These are phyloP conservation scores for Alsophila aescularia DNA, from an alignment of 2,888 invertebrate genomes.

Conservation along the genomic window DNA sequence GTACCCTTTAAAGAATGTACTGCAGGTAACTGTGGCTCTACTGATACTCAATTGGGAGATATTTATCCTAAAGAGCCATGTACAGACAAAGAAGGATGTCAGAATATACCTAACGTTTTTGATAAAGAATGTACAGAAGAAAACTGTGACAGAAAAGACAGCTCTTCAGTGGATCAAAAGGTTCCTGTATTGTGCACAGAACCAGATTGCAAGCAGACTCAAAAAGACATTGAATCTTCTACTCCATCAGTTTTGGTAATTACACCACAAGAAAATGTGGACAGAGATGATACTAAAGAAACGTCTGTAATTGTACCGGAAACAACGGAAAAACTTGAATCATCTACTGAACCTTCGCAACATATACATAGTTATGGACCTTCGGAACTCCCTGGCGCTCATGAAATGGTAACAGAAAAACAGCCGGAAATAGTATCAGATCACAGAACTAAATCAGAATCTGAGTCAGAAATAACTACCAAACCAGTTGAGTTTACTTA, in stretches of 20 bases:
- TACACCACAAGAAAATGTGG: constrained; percentile 1
- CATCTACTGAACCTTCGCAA: constrained; percentile 30
- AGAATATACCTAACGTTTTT: constrained; percentile 37
- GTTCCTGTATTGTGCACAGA: constrained; percentile 50
- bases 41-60: constrained; percentile 1
- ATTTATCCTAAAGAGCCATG: constrained; percentile 11
- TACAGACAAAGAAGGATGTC: constrained; percentile 36
- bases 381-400: neutral
- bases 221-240: constrained; percentile 15
- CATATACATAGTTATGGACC: neutral
- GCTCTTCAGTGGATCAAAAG: constrained; percentile 38
- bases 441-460: constrained; percentile 6
- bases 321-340: constrained; percentile 31
- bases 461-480: constrained; percentile 4
- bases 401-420: constrained; percentile 11
- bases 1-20: constrained; percentile 32
- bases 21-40: constrained; percentile 18
- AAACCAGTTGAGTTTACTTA: neutral
- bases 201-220: constrained; percentile 42
- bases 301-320: constrained; percentile 17
- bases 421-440: constrained; percentile 1
- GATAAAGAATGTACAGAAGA: constrained; percentile 55
- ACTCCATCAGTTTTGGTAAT: constrained; percentile 3
- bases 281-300: constrained; percentile 2
- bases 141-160: constrained; percentile 59